Evolutionary conservation across 2,113 vertebrate species (phyloP), one percentile per base, ranked within the genome.

Genomic region (Solea senegalensis): DNA sequence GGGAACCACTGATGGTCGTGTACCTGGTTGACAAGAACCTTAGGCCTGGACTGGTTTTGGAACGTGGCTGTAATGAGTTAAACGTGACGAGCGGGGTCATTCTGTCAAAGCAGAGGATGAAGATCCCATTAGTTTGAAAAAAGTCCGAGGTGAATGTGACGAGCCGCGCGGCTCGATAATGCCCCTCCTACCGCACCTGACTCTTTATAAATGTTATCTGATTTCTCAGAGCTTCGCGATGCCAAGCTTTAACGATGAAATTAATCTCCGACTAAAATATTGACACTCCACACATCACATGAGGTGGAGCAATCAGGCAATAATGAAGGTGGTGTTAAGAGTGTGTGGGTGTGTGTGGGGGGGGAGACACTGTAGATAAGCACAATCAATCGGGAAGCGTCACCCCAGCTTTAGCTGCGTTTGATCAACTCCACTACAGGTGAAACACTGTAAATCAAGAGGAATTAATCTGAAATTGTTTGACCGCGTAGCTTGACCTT

Each of bases 211-310:
- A 90, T 80, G 86, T 86, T 89, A 91, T 92, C 90, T 91, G 86
- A 91, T 87, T 88, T 80, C 79, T 62, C 65, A 86, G 81, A 84
- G 86, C 83, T 90, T 89, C 86, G 79, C 76, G 76, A 77, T 79
- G 64, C 87, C 43, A n/a, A 60, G 77, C 89, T 86, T 83, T 64
- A 10, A 79, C 14, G 13, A 74, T 81, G 86, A 91, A 92, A 93
- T 92, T 91, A 92, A 92, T 92, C 91, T 90, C 89, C 79, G 90
- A 86, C 88, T 88, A 81, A 88, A 90, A 91, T 89, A 92, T 92
- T 83, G 90, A 92, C 49, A 68, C 67, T 78, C 76, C 62, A 72
- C 78, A 78, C 70, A 87, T 88, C 86, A 84, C 86, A 74, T 56
- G 78, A 74, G 79, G 85, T 60, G 64, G 85, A 85, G 84, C 82